These are phyloP conservation scores for Andrena bucephala DNA, from an alignment of 2,888 invertebrate species.

Conservation along the genomic window DNA sequence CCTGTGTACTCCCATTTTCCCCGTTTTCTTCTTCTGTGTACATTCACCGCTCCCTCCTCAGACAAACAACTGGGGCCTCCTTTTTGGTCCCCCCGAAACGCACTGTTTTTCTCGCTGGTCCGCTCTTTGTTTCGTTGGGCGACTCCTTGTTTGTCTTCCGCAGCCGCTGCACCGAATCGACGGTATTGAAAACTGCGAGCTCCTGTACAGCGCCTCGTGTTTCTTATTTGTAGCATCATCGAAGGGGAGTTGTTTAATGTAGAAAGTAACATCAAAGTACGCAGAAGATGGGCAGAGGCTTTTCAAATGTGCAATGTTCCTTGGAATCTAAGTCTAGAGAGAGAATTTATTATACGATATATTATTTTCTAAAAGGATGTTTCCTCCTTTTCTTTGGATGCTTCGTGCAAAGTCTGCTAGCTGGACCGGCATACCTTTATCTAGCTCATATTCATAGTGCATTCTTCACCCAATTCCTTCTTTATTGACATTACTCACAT, in stretches of 20 bases:
- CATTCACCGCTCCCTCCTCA: background rate
- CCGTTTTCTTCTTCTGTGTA: conserved; percentile 12
- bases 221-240: background rate
- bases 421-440: too few species aligned
- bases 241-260: background rate
- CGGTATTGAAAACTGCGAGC: background rate
- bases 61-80: background rate
- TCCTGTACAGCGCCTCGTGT: background rate
- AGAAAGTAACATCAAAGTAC: background rate
- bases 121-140: conserved; percentile 8
- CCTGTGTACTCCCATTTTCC: conserved; percentile 10
- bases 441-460: too few species aligned
- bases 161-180: conserved; percentile 2
- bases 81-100: background rate
- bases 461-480: too few species aligned
- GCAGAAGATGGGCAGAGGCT: too few species aligned
- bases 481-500: too few species aligned
- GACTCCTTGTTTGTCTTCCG: conserved; percentile 14
- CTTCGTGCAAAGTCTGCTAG: too few species aligned
- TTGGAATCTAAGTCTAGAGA: too few species aligned
- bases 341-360: too few species aligned
- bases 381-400: too few species aligned
- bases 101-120: conserved; percentile 8
- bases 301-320: too few species aligned
- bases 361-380: too few species aligned